A percentile compares a stretch with the other conserved stretches of the same genome.
These are phyloP conservation scores for Hiodon tergisus DNA, from an alignment of 2,113 vertebrate species.

Conservation along the genomic window DNA sequence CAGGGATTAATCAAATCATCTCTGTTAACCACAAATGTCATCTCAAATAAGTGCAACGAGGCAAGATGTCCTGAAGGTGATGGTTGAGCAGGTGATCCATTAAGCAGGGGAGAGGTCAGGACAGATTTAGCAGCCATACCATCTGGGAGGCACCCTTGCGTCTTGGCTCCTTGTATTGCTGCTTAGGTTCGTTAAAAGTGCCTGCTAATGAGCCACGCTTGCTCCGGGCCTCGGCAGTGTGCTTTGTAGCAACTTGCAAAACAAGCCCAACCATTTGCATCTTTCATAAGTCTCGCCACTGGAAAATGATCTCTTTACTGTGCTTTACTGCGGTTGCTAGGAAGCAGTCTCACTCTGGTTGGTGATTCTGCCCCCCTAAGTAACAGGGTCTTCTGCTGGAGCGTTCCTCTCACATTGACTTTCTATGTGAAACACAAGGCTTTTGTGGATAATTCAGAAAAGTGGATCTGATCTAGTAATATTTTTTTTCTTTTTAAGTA, in stretches of 20 bases:
- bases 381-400: not conserved
- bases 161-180: constrained; percentile 35
- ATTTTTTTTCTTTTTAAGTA: too few relatives aligned
- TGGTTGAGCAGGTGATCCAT: constrained; percentile 31
- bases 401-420: not conserved
- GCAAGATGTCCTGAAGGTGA: not conserved
- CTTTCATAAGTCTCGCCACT: not conserved
- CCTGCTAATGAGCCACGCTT: constrained; percentile 49
- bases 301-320: not conserved
- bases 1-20: too few relatives aligned
- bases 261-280: too few relatives aligned
- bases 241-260: not conserved
- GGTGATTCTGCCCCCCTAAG: not conserved
- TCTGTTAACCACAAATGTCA: not conserved
- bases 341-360: not conserved
- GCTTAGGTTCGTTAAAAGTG: constrained; percentile 41
- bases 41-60: not conserved
- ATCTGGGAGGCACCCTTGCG: constrained; percentile 46
- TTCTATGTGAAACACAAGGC: not conserved
- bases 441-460: not conserved
- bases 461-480: too few relatives aligned
- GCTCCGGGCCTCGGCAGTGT: constrained; percentile 12
- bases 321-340: not conserved
- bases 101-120: constrained; percentile 43
- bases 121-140: constrained; percentile 50